Evolutionary conservation across 2,797 vertebrate genomes (phyloP).

Genomic region (Crenuchus spilurus): DNA sequence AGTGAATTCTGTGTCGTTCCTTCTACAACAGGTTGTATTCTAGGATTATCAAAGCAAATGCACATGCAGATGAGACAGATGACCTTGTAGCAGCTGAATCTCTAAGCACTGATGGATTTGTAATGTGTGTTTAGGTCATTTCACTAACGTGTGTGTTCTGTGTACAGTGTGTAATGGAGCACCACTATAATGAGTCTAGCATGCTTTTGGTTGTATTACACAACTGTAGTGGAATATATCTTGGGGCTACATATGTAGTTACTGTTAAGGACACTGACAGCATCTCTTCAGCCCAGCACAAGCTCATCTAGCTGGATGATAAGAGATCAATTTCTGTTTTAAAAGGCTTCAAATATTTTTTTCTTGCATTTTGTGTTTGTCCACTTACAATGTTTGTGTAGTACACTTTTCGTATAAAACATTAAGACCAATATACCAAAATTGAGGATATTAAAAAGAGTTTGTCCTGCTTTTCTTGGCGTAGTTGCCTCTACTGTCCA

Average conservation of each 20-base stretch:
- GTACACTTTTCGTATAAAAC: no score
- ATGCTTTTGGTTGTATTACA: slow-evolving; percentile 18
- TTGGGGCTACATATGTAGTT: slow-evolving; percentile 9
- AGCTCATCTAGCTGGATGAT: no score
- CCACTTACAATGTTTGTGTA: no score
- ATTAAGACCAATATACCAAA: no score
- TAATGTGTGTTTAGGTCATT: not conserved
- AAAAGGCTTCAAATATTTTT: no score
- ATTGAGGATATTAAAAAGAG: no score
- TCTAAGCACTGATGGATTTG: slow-evolving; percentile 6
- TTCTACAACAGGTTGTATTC: not conserved
- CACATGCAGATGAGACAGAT: not conserved
- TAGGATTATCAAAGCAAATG: not conserved
- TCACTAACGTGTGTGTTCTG: slow-evolving; percentile 16
- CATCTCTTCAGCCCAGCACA: not conserved
- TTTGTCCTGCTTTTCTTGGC: no score
- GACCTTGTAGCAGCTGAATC: not conserved
- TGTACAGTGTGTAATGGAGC: slow-evolving; percentile 1
- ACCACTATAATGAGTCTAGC: slow-evolving; percentile 23
- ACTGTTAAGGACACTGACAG: not conserved
- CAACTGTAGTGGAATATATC: slow-evolving; percentile 19
- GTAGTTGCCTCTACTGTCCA: no score
- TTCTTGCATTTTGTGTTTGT: no score
- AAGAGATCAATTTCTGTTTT: no score
- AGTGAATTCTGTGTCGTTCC: not conserved